Percentiles rank a stretch among this genome's conserved stretches.
These are phyloP conservation scores for Hermaeophaga mercurialis DNA, from an alignment of 2,888 invertebrate species.

Conservation along the genomic window DNA sequence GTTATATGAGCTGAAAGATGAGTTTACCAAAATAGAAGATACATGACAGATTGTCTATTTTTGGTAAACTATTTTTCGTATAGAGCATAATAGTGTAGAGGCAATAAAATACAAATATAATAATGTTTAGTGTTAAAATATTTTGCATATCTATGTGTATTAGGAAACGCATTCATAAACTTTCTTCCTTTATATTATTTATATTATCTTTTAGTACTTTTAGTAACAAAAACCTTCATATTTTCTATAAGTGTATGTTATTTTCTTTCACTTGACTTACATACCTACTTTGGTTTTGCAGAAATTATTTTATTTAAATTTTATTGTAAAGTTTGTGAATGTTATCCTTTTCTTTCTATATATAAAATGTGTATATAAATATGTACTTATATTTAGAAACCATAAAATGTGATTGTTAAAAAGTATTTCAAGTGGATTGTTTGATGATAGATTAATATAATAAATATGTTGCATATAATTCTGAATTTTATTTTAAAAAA, in stretches of 20 bases:
- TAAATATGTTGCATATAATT: slow-evolving; percentile 22
- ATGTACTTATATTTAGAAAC: slow-evolving; percentile 13
- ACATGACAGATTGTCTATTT: slow-evolving; percentile 12
- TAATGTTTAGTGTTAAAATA: slow-evolving; percentile 39
- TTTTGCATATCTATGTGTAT: slow-evolving; percentile 43
- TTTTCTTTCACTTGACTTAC: too few species aligned
- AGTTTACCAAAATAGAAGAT: slow-evolving; percentile 26
- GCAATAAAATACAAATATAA: slow-evolving; percentile 41
- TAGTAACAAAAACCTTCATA: too few species aligned
- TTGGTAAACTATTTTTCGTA: slow-evolving; percentile 29
- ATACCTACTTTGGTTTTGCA: too few species aligned
- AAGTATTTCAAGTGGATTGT: slow-evolving; percentile 16
- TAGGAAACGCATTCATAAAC: slow-evolving; percentile 12
- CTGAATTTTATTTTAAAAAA: background rate
- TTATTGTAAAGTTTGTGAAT: slow-evolving; percentile 9
- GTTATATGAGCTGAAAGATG: slow-evolving; percentile 26
- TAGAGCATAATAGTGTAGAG: slow-evolving; percentile 42
- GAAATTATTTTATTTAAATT: background rate
- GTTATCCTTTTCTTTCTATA: background rate
- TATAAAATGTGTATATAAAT: slow-evolving; percentile 11
- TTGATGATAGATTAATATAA: slow-evolving; percentile 21
- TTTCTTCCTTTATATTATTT: too few species aligned
- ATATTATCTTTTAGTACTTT: too few species aligned
- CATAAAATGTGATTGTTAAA: slow-evolving; percentile 24
- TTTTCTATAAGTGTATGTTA: too few species aligned